phyloP scores from a whole-genome alignment of 2,113 vertebrate genomes.

The Mormoops blainvillei region DNA sequence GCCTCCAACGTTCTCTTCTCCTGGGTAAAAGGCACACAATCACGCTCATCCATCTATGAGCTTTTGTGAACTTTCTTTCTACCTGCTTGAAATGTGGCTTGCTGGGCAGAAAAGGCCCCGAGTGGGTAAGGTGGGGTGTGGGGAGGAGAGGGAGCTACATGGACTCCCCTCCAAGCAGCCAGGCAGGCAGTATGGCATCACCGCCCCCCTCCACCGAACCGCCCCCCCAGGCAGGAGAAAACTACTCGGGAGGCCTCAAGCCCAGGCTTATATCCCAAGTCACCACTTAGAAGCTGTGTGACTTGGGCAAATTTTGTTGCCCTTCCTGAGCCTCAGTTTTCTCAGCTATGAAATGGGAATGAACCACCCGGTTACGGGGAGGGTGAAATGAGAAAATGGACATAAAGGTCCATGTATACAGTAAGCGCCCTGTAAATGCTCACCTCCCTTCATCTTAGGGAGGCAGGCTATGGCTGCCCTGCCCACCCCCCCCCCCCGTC shows the following conservation, averaged over 20 bases:
- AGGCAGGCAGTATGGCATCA: background rate
- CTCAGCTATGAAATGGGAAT: background rate
- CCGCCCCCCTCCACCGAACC: fast-evolving
- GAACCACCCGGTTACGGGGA: background rate
- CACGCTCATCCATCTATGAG: conserved; percentile 38
- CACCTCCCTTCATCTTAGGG: background rate
- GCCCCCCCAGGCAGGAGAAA: no score
- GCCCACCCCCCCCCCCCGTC: fast-evolving
- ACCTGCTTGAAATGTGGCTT: background rate
- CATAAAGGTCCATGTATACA: fast-evolving
- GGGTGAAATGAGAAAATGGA: background rate
- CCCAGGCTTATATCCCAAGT: fast-evolving
- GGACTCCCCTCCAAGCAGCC: background rate
- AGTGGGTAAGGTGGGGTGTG: fast-evolving
- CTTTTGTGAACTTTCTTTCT: background rate
- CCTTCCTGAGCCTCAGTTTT: background rate
- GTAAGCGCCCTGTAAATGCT: background rate
- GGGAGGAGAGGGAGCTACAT: background rate
- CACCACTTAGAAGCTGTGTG: background rate
- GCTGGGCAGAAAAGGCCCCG: background rate
- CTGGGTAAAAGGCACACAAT: conserved; percentile 44
- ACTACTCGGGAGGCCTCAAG: background rate
- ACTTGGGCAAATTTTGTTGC: background rate
- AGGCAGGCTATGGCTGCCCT: background rate
- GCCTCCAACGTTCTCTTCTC: conserved; percentile 43